Evolutionary conservation across 2,888 invertebrate genomes (phyloP).

Genomic region (Cyaniris semiargus): DNA sequence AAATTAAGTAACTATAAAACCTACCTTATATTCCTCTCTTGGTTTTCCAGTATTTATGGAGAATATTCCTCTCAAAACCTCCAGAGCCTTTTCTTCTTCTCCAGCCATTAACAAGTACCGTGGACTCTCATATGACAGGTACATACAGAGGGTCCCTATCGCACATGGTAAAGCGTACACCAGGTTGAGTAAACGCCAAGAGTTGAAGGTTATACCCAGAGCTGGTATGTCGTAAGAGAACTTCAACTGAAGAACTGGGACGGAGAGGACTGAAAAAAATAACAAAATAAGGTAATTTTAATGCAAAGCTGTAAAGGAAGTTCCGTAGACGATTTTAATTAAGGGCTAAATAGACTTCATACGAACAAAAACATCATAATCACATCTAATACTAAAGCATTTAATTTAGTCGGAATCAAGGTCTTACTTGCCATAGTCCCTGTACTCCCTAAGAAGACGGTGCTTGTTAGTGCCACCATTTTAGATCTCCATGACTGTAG

Average conservation of each 20-base stretch:
- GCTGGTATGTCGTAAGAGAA: conserved; percentile 67
- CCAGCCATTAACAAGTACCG: conserved; percentile 84
- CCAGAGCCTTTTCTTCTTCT: conserved; percentile 77
- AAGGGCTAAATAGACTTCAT: neutral
- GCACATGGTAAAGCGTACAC: conserved; percentile 82
- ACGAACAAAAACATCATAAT: neutral
- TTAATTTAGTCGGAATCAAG: neutral
- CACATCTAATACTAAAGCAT: neutral
- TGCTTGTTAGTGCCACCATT: conserved; percentile 56
- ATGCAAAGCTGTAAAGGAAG: neutral
- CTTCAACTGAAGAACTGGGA: conserved; percentile 82
- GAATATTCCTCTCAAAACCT: conserved; percentile 57
- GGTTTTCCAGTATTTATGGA: conserved; percentile 57
- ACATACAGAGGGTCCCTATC: conserved; percentile 78
- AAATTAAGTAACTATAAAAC: conserved; percentile 34
- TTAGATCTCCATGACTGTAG: conserved; percentile 51
- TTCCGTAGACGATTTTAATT: neutral
- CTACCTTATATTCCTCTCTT: conserved; percentile 55
- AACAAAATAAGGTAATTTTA: neutral
- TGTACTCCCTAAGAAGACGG: conserved; percentile 51
- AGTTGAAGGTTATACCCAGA: conserved; percentile 80
- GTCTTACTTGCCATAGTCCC: conserved; percentile 64
- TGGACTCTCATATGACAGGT: conserved; percentile 86
- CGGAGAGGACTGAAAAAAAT: conserved; percentile 77
- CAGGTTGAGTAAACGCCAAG: conserved; percentile 87